Evolutionary conservation across 2,797 vertebrate genomes (phyloP).

Genomic region (Myotis myotis): DNA sequence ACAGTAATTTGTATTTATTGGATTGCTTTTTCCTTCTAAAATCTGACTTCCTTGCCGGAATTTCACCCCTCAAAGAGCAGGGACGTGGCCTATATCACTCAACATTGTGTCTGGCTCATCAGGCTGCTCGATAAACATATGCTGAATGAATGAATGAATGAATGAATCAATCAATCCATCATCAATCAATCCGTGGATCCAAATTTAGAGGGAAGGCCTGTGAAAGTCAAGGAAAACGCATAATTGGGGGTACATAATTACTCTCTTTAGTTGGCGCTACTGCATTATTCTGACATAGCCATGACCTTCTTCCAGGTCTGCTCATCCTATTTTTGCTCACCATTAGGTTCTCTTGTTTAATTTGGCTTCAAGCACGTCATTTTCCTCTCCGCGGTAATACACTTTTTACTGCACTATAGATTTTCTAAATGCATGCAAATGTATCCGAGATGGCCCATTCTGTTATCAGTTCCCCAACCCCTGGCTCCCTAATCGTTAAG

Average conservation of each 20-base stretch:
- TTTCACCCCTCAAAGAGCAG: background rate
- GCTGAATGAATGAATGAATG: background rate
- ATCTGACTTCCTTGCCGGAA: background rate
- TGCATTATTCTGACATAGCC: background rate
- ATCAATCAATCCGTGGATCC: background rate
- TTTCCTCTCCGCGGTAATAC: constrained; percentile 26
- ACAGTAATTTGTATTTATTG: background rate
- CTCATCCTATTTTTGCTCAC: background rate
- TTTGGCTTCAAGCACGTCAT: constrained; percentile 60
- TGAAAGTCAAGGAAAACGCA: background rate
- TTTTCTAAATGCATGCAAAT: constrained; percentile 95
- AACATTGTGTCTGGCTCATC: background rate
- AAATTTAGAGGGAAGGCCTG: background rate
- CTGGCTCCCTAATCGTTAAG: constrained; percentile 95
- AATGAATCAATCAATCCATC: background rate
- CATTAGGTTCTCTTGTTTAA: background rate
- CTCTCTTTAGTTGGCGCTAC: background rate
- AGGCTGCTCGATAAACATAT: background rate
- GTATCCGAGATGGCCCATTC: constrained; percentile 93
- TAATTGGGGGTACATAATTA: background rate
- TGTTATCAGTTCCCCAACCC: constrained; percentile 89
- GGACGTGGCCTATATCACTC: background rate
- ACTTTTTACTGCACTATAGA: constrained; percentile 83
- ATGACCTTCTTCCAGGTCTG: background rate
- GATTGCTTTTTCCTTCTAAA: background rate